Evolutionary conservation across 2,113 vertebrate genomes (phyloP).

Genomic region (Willisornis vidua): DNA sequence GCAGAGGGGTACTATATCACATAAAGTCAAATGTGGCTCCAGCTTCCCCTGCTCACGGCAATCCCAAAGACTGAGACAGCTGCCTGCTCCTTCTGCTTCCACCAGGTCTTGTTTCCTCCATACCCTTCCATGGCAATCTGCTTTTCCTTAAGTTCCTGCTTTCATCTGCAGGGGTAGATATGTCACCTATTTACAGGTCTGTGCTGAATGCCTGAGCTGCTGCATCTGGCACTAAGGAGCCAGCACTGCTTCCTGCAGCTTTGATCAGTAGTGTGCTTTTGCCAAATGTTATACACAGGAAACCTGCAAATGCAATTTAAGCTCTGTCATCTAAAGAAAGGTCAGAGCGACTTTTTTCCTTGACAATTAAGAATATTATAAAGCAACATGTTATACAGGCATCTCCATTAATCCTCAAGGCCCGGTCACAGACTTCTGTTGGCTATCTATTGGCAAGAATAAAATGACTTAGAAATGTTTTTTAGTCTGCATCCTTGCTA

Average conservation of each 20-base stretch:
- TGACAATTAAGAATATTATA: not conserved
- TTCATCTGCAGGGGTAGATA: not conserved
- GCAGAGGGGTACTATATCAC: not conserved
- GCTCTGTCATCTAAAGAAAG: not conserved
- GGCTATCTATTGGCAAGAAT: not conserved
- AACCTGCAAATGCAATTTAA: not conserved
- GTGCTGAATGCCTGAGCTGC: not conserved
- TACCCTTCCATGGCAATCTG: not conserved
- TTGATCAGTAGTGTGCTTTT: not conserved
- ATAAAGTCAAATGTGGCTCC: not conserved
- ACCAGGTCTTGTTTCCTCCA: not conserved
- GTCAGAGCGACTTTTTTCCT: not conserved
- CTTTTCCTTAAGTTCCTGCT: not conserved
- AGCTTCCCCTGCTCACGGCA: not conserved
- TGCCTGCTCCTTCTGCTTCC: not conserved
- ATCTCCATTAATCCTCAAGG: not conserved
- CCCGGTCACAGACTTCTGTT: not conserved
- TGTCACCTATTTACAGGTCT: not conserved
- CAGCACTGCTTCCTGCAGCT: not conserved
- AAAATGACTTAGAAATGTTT: not conserved
- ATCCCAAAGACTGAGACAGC: not conserved
- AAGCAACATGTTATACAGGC: not conserved
- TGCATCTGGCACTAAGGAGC: not conserved
- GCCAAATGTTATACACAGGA: not conserved
- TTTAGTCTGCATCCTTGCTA: not conserved